These are phyloP conservation scores for Anneissia japonica DNA, from an alignment of 35 echinoderm and acorn worm genomes.

Conservation along the genomic window DNA sequence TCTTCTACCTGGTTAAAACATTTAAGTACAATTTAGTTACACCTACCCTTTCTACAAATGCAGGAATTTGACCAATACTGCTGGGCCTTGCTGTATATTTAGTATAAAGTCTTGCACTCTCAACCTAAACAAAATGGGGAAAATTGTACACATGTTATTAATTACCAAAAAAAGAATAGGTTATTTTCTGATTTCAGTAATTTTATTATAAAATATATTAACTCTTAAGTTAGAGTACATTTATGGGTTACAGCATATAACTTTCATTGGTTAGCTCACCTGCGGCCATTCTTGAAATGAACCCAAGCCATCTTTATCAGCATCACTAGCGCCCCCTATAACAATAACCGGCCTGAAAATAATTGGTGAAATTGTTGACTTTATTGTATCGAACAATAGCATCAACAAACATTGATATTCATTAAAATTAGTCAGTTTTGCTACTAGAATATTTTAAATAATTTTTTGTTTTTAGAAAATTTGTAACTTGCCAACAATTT, in stretches of 20 bases:
- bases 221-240: not conserved
- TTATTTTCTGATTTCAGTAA: no score
- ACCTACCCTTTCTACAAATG: slow-evolving; percentile 81
- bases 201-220: not conserved
- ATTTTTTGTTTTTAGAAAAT: no score
- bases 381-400: no score
- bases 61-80: slow-evolving; percentile 62
- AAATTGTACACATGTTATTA: no score
- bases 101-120: slow-evolving; percentile 75
- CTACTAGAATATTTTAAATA: no score
- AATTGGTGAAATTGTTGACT: no score
- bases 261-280: no score
- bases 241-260: no score
- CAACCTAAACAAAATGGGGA: slow-evolving; percentile 56
- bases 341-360: slow-evolving; percentile 81
- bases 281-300: slow-evolving; percentile 95
- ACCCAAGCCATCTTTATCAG: slow-evolving; percentile 80
- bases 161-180: no score
- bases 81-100: slow-evolving; percentile 76
- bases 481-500: slow-evolving; percentile 89
- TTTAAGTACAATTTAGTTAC: not conserved
- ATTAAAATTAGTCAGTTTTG: no score
- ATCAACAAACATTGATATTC: no score
- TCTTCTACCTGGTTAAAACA: no score
- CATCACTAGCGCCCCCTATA: slow-evolving; percentile 86